These are phyloP conservation scores for Aurelia aurita DNA, from an alignment of 30 jellyfish, hydroid and myxozoan species.

Conservation along the genomic window DNA sequence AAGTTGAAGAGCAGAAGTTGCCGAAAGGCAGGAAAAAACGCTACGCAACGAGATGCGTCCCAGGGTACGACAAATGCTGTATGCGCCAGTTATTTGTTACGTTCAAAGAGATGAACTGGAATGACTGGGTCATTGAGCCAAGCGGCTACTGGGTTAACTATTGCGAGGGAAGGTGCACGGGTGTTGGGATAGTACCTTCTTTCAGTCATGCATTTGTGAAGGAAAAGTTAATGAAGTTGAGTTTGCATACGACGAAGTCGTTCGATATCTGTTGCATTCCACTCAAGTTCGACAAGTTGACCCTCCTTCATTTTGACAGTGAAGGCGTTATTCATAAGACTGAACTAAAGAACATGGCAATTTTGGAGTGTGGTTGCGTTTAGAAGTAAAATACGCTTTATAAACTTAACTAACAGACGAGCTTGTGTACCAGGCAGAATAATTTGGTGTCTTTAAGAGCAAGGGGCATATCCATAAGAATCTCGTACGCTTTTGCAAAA, in stretches of 20 bases:
- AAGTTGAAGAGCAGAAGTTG: slow-evolving; percentile 19
- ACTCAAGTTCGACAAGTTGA: slow-evolving; percentile 41
- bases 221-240: background rate
- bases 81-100: slow-evolving; percentile 29
- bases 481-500: too few species aligned
- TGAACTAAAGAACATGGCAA: slow-evolving; percentile 42
- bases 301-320: slow-evolving; percentile 41
- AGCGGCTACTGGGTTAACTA: slow-evolving; percentile 52
- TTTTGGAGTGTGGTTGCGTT: slow-evolving; percentile 62
- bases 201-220: slow-evolving; percentile 49
- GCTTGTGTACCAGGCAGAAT: slow-evolving; percentile 1
- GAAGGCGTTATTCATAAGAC: slow-evolving; percentile 36
- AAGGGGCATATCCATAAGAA: too few species aligned
- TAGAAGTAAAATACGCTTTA: background rate
- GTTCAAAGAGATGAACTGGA: slow-evolving; percentile 63
- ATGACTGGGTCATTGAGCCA: slow-evolving; percentile 72
- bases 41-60: slow-evolving; percentile 23
- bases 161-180: slow-evolving; percentile 73
- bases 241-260: background rate
- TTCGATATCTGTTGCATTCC: slow-evolving; percentile 62
- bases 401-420: background rate
- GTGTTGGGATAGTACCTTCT: slow-evolving; percentile 30
- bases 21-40: slow-evolving; percentile 28
- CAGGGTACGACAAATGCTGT: slow-evolving; percentile 66
- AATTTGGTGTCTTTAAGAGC: background rate